These are phyloP conservation scores for Diphyllodes magnificus DNA, from an alignment of 2,113 vertebrate species.

Conservation along the genomic window DNA sequence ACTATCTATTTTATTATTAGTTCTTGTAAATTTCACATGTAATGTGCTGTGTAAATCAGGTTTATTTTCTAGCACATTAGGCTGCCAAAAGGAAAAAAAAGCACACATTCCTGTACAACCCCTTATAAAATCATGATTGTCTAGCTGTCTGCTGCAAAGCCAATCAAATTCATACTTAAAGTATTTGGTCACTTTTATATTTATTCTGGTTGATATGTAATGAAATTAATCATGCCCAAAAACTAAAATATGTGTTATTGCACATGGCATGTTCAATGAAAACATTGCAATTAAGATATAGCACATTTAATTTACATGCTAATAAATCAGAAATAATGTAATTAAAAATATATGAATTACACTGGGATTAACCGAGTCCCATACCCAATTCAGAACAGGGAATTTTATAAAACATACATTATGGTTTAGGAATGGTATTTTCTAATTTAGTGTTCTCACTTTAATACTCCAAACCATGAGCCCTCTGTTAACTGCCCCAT, in stretches of 20 bases:
- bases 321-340: neutral
- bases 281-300: neutral
- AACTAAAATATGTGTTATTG: neutral
- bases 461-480: neutral
- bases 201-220: neutral
- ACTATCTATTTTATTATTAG: neutral
- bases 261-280: neutral
- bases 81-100: neutral
- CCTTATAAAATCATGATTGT: neutral
- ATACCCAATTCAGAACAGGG: neutral
- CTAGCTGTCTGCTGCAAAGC: neutral
- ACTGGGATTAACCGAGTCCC: neutral
- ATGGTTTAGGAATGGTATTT: neutral
- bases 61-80: neutral
- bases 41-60: neutral
- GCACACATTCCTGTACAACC: accelerated
- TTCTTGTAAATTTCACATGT: neutral
- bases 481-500: neutral
- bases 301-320: neutral
- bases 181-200: neutral
- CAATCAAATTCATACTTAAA: neutral
- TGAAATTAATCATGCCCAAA: neutral
- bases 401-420: neutral
- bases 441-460: neutral
- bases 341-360: neutral